Base-by-base conservation (phyloP, 2,113 vertebrate species). In the Gadus macrocephalus region DNA sequence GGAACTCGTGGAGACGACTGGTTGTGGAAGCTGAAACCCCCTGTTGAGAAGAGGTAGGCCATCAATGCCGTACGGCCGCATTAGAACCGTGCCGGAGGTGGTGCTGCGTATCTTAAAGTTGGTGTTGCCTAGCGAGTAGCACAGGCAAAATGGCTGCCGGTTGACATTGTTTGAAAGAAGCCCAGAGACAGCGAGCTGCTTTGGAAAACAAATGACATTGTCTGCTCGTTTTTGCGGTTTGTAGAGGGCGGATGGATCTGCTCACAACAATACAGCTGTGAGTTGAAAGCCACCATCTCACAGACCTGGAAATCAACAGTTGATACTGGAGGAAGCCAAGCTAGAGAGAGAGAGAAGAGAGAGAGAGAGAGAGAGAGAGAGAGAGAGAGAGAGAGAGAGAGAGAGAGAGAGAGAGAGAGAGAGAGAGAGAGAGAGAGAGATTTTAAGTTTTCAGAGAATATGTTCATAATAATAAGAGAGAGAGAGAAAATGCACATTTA, bases 301-400 rank as follows among this genome's bases (percentile, higher is more conserved):
- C 4, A 76, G 69, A 68, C 27, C 2, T 62, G 64, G 62, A 49
- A 49, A 49, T 49, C 73, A 67, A 78, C 73, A 70, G 76, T 72
- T 77, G 42, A 49, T 8, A 72, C 77, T 65, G 76, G 77, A 70
- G 72, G 78, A 78, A 53, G 67, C 80, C 80, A 61, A 69, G 28
- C 1, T 31, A 35, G 69, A 31, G 53, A 62, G 71, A 72, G 74
- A 55, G 74, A 71, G 73, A 49, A 14, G 55, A 17, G 55, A 58
- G 55, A 58, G 55, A 16, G 42, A 49, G 42, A 49, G 42, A 49
- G 42, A 12, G 12, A 49, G 42, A 49, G 42, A 49, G 42, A 49
- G 9, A 49, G 42, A 49, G 42, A 12, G 42, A 49, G 42, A 49
- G 42, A 12, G 42, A 49, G 42, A 49, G 42, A 49, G 8, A 49